Base-by-base conservation (phyloP, 2,797 vertebrate genomes). In the Alauda arvensis region DNA sequence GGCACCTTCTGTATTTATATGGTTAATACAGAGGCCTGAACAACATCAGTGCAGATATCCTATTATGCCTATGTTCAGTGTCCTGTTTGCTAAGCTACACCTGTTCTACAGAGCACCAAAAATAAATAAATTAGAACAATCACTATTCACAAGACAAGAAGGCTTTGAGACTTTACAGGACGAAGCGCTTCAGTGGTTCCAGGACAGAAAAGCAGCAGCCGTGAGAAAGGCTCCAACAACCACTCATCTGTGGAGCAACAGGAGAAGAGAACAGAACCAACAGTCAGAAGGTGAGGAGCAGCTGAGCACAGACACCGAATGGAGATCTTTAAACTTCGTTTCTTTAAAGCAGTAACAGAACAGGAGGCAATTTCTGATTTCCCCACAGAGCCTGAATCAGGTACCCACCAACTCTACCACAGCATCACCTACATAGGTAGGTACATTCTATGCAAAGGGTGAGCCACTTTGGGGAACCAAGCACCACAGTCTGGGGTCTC, bases 161-260 rank as follows among this genome's bases (percentile, higher is more conserved):
- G 21, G 53, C 49, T 76, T 84, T n/a, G 37, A 89, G 75, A 79
- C 84, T 93, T 88, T 56, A 71, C 81, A 84, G 45, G 29, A 84
- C 3, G 12, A 88, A 92, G 55, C 0, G 8, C 75, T 77, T 81
- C 69, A 76, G 65, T 63, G 65, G 42, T 77, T 93, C 39, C 52
- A 70, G 56, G 45, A 85, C 42, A 71, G 59, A 88, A 74, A 57
- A 83, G 62, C 23, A 57, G 67, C 67, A 53, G 25, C 43, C 1
- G 0, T 61, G 19, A 76, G 60, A 83, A 66, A 70, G 28, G 45
- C 48, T 39, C 46, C 40, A 57, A 79, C 79, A 87, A 57, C 46
- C 51, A 77, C 59, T 75, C 39, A 40, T 31, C 79, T 69, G 49
- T 55, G 55, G 34, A 75, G 46, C 57, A 67, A 75, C 42, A 65